Base-by-base conservation (phyloP, 2,888 invertebrate genomes). In the Asteroscopus sphinx region DNA sequence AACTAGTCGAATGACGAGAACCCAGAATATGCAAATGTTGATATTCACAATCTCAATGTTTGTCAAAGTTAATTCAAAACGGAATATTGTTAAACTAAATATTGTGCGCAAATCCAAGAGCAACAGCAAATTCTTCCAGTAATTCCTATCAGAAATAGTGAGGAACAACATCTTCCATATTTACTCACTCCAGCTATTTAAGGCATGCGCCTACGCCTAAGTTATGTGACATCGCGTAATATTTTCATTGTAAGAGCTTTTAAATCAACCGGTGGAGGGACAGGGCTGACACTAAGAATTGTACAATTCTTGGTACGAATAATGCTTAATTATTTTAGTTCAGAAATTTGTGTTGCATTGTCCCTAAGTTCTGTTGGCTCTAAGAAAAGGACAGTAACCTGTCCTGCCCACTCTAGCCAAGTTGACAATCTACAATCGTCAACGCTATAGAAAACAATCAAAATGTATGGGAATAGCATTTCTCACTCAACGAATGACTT, bases 241-340 rank as follows among this genome's bases (percentile, higher is more conserved):
- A 76, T 76, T 81, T 81, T 76, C 70, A 75, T 73, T 72, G 68
- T 75, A 65, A 76, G 71, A 63, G 72, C 71, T 65, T 69, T 72
- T 75, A 67, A 75, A 73, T 76, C 72, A 70, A 67, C 61, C 45
- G 7, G 40, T 35, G 35, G 49, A 55, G 12, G 47, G 58, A 64
- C 65, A 74, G 73, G 67, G 64, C 53, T 62, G 68, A 68, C 65
- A 67, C 62, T 37, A 51, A 67, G 65, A 62, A 73, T 73, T 77
- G 51, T 47, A 59, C 59, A 58, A 75, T 73, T 72, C 69, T 72
- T 53, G 63, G 21, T 28, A 15, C 2, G 21, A 52, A 32, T 54
- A 40, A 61, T 39, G 30, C 13, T 42, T 42, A 69, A 56, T 55
- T 68, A 41, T 53, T 45, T 48, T 56, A n/a, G 36, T 42, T 61